Conservation (phyloP, 2,888 invertebrate genomes). For the Ceratothoa steindachneri region DNA sequence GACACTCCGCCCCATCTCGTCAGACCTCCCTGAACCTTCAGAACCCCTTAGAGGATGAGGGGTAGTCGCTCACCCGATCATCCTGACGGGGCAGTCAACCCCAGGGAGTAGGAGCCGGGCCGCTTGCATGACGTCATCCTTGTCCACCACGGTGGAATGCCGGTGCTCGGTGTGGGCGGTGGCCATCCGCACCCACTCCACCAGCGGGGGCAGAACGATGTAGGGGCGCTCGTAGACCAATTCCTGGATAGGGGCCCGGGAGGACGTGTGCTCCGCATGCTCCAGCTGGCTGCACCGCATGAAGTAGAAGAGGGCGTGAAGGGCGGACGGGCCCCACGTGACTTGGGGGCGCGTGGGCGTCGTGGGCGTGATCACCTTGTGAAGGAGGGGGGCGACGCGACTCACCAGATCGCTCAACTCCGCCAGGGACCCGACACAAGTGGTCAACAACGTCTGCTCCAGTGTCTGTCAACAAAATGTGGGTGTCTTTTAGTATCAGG, state of each 20-base stretch:
- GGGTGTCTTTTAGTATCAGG: slow-evolving; percentile 4
- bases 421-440: slow-evolving; percentile 77
- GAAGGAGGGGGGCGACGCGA: slow-evolving; percentile 55
- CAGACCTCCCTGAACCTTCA: no score
- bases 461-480: slow-evolving; percentile 52
- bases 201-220: slow-evolving; percentile 78
- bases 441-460: slow-evolving; percentile 73
- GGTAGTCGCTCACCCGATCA: slow-evolving; percentile 59
- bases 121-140: slow-evolving; percentile 83
- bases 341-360: slow-evolving; percentile 28
- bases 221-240: slow-evolving; percentile 82
- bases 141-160: slow-evolving; percentile 70
- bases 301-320: slow-evolving; percentile 80
- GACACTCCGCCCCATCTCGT: no score
- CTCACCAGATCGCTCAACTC: slow-evolving; percentile 69
- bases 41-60: no score
- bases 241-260: slow-evolving; percentile 61
- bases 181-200: slow-evolving; percentile 83
- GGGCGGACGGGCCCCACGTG: slow-evolving; percentile 61
- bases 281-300: slow-evolving; percentile 76
- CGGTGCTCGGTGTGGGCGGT: slow-evolving; percentile 73
- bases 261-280: slow-evolving; percentile 47
- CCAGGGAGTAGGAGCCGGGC: slow-evolving; percentile 78
- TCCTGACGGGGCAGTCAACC: slow-evolving; percentile 79
- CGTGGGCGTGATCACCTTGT: slow-evolving; percentile 36